These are phyloP conservation scores for Otocyon megalotis DNA, from an alignment of 2,113 vertebrate genomes.

Conservation along the genomic window DNA sequence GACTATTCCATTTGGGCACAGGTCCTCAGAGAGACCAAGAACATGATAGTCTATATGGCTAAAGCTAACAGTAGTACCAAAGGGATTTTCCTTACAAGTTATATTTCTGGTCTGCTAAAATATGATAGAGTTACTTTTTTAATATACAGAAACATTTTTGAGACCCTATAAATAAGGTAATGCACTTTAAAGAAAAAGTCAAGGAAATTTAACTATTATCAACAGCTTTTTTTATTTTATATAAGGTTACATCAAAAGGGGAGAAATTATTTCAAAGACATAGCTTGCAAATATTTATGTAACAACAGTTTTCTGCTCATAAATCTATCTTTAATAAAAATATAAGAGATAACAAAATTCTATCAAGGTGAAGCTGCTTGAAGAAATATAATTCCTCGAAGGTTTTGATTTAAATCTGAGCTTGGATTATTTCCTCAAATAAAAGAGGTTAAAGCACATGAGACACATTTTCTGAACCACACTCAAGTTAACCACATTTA, in stretches of 20 bases:
- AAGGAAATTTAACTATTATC: conserved; percentile 52
- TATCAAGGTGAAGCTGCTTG: not conserved
- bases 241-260: conserved; percentile 20
- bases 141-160: conserved; percentile 3
- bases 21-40: not conserved
- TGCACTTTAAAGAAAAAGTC: conserved; percentile 30
- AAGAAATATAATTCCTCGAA: not conserved
- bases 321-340: conserved; percentile 40
- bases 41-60: no score
- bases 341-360: not conserved
- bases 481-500: not conserved
- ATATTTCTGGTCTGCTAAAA: not conserved
- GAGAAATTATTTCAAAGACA: conserved; percentile 21
- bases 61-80: not conserved
- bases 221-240: not conserved
- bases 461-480: not conserved
- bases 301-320: conserved; percentile 24
- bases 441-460: not conserved
- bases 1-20: not conserved
- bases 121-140: not conserved
- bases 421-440: not conserved
- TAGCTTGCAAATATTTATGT: not conserved
- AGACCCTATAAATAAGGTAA: not conserved
- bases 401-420: conserved; percentile 29
- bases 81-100: not conserved